Base-by-base conservation (phyloP, 2,797 vertebrate species). In the Leptodactylus fallax region DNA sequence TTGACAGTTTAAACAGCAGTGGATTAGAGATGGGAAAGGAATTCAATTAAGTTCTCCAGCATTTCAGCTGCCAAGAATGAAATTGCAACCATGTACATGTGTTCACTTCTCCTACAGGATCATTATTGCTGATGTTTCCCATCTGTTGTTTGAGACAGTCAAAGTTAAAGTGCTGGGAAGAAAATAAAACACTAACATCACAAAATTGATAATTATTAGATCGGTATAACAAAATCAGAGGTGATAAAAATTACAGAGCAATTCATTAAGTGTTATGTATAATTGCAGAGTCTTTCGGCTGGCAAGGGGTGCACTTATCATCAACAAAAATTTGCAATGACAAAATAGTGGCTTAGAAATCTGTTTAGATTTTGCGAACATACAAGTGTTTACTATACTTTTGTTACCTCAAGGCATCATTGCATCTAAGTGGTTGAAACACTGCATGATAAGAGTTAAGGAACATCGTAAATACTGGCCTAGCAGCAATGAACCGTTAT, bases 41-140 rank as follows among this genome's bases (percentile, higher is more conserved):
- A 89, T 89, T 89, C 88, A 89, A 89, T 89, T 89, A 89, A 79
- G 85, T 89, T 89, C 88, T 89, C 85, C 88, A 89, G 84, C 88
- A 71, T 89, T 89, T 89, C 85, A 86, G 88, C 88, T 89, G 88
- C 88, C 88, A 89, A 89, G 88, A 89, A 83, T 83, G 85, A 86
- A 89, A 89, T 89, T 89, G 88, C 79, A 78, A 81, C 85, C 80
- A 86, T 89, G 88, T 89, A 89, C 88, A 89, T 89, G 88, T 83
- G 88, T 89, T 89, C 63, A 60, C 56, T 89, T 86, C 88, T 89
- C 85, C 85, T 86, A 89, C 88, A 89, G 88, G 88, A 89, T 89
- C 85, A 89, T 89, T 89, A 89, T 79, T 89, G 88, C 88, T 89
- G 88, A 89, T 89, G 88, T 89, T 86, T 69, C 85, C 88, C 88